Conservation (phyloP, 2,888 invertebrate species). For the Mythimna vitellina region DNA sequence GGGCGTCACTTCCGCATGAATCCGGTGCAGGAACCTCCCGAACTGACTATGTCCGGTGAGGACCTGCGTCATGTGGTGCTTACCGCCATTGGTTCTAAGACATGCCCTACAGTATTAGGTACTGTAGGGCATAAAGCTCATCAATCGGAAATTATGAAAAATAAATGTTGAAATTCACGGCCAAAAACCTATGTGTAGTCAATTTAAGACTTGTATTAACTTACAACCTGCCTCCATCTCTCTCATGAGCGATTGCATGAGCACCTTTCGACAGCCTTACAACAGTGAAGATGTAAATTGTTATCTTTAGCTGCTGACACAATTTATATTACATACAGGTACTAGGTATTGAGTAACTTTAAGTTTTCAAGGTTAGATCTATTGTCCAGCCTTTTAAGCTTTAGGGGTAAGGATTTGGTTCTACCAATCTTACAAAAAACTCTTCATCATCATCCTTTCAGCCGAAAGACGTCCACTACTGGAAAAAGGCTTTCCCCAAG, state of each 20-base stretch:
- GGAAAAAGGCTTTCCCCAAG: no score
- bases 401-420: not conserved
- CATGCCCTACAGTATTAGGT: no score
- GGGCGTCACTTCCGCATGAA: no score
- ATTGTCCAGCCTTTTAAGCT: slow-evolving; percentile 31
- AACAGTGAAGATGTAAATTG: slow-evolving; percentile 13
- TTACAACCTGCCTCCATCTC: not conserved
- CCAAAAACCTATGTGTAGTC: no score
- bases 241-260: slow-evolving; percentile 12
- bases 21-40: no score
- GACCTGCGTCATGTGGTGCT: no score
- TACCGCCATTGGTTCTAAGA: no score
- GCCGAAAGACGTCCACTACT: no score
- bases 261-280: slow-evolving; percentile 19
- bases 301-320: slow-evolving; percentile 37
- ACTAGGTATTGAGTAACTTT: slow-evolving; percentile 32
- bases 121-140: no score
- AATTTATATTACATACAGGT: slow-evolving; percentile 22
- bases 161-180: no score
- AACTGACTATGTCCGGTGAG: no score
- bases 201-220: not conserved
- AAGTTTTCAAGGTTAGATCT: slow-evolving; percentile 5
- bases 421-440: not conserved
- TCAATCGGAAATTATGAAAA: no score
- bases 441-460: not conserved